phyloP scores from a whole-genome alignment of 1,140 invertebrate species.

The Platorchestia sp. region DNA sequence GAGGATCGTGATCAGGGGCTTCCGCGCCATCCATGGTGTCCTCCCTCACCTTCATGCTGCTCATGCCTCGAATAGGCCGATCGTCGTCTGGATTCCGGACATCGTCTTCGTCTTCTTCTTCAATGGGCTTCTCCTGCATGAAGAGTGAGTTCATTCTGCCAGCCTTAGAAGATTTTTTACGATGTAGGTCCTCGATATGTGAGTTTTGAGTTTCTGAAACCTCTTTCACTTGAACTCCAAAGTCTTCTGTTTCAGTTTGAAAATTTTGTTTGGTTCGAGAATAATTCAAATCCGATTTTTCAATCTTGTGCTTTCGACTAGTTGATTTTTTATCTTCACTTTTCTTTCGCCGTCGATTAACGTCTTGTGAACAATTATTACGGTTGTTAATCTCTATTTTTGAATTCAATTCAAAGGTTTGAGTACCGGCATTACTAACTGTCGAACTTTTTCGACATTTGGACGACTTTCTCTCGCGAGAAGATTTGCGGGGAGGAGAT shows the following conservation, averaged over 20 bases:
- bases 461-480: background rate
- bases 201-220: background rate
- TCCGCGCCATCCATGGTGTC: slow-evolving; percentile 36
- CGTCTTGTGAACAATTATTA: background rate
- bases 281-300: background rate
- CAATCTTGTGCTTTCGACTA: background rate
- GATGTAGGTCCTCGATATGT: background rate
- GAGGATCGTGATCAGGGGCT: slow-evolving; percentile 13
- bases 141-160: slow-evolving; percentile 6
- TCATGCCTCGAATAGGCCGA: slow-evolving; percentile 2
- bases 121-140: slow-evolving; percentile 33
- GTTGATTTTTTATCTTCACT: background rate
- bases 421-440: background rate
- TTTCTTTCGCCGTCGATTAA: background rate
- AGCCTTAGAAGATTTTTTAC: background rate
- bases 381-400: background rate
- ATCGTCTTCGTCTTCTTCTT: slow-evolving; percentile 23
- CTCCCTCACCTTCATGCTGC: slow-evolving; percentile 27
- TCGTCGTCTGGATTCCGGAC: background rate
- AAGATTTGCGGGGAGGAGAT: slow-evolving; percentile 1
- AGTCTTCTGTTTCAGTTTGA: background rate
- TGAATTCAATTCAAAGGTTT: slow-evolving; percentile 18
- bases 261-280: background rate
- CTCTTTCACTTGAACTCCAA: background rate
- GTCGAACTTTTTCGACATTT: background rate